phyloP scores from a whole-genome alignment of 2,888 invertebrate genomes.

The Athalia rosae region DNA sequence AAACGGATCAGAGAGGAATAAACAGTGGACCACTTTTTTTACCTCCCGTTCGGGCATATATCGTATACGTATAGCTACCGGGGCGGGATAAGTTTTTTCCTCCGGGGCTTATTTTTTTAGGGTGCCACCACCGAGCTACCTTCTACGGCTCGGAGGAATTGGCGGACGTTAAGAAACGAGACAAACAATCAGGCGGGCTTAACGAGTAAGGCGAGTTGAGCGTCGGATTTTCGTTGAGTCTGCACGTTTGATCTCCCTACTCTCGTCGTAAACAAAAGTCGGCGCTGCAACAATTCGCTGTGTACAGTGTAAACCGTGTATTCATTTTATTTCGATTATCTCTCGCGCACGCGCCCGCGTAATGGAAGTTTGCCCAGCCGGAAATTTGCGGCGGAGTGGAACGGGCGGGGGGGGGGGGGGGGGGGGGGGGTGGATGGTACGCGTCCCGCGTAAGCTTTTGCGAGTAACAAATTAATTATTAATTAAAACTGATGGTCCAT shows the following conservation, averaged over 20 bases:
- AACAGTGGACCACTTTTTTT: conserved; percentile 13
- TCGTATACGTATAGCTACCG: too few species aligned
- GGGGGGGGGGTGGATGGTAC: neutral
- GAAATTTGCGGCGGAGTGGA: conserved; percentile 35
- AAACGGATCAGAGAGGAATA: conserved; percentile 33
- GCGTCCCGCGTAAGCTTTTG: conserved; percentile 53
- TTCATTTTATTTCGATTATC: conserved; percentile 33
- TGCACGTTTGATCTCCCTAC: conserved; percentile 17
- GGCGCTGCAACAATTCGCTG: conserved; percentile 29
- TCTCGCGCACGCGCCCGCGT: conserved; percentile 18
- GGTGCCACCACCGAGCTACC: neutral
- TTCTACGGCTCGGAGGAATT: neutral
- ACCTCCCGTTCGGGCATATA: neutral
- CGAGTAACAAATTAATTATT: conserved; percentile 63
- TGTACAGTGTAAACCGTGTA: neutral
- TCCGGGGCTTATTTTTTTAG: conserved; percentile 16
- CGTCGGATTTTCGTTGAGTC: conserved; percentile 21
- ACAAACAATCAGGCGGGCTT: neutral
- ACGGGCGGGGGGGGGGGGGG: neutral
- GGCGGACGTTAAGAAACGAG: neutral
- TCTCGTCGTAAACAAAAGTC: conserved; percentile 23
- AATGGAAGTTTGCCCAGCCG: conserved; percentile 33
- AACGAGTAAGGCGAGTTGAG: conserved; percentile 3
- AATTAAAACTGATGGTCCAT: conserved; percentile 65
- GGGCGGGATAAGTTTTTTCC: conserved; percentile 10